These are phyloP conservation scores for Hydrotaea diabolus DNA, from an alignment of 2,888 invertebrate genomes.

Conservation along the genomic window DNA sequence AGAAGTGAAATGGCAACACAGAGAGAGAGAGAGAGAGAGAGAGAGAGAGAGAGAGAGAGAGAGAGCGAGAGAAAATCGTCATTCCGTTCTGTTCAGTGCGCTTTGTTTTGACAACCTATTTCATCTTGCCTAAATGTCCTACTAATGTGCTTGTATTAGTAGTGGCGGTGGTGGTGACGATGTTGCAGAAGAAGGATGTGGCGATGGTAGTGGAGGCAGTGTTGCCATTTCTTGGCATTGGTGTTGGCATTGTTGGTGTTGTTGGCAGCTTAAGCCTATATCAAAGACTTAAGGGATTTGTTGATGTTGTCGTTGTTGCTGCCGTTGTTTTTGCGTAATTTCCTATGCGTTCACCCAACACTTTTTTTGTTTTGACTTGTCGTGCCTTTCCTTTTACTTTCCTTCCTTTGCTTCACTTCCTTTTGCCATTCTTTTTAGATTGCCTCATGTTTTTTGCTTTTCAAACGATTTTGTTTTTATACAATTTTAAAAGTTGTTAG, in stretches of 20 bases:
- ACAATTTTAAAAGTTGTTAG: slow-evolving; percentile 32
- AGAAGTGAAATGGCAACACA: not conserved
- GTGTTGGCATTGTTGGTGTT: not conserved
- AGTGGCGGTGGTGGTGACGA: not conserved
- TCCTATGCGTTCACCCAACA: slow-evolving; percentile 19
- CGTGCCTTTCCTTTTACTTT: not conserved
- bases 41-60: not conserved
- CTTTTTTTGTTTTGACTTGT: not conserved
- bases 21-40: not conserved
- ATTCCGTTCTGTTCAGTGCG: not conserved
- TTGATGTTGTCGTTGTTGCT: not conserved
- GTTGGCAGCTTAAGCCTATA: slow-evolving; percentile 13
- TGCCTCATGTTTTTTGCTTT: slow-evolving; percentile 2
- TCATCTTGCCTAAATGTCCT: slow-evolving; percentile 38
- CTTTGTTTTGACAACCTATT: slow-evolving; percentile 45
- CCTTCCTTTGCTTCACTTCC: not conserved
- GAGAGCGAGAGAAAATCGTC: no score
- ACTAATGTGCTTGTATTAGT: not conserved
- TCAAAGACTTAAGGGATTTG: slow-evolving; percentile 57
- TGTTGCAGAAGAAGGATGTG: no score
- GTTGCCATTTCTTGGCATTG: slow-evolving; percentile 1
- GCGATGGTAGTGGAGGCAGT: not conserved
- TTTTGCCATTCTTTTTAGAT: slow-evolving; percentile 3
- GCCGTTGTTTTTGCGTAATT: not conserved
- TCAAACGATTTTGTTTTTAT: not conserved